A percentile compares a stretch with the other conserved stretches of the same genome.
Evolutionary conservation across 2,888 invertebrate genomes (phyloP).

Genomic region (Cephus spinipes): DNA sequence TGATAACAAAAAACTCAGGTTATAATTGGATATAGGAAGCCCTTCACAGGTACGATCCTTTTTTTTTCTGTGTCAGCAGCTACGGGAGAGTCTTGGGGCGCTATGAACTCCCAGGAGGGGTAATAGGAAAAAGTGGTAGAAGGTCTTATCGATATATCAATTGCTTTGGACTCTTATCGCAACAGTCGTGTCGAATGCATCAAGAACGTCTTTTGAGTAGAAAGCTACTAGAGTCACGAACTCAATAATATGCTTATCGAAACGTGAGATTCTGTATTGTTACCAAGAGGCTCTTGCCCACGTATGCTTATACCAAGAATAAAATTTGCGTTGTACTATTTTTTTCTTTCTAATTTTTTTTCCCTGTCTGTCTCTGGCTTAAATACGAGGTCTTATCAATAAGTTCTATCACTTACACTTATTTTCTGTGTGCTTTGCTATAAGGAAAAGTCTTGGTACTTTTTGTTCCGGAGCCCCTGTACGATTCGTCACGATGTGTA

Average conservation of each 20-base stretch:
- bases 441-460: background rate
- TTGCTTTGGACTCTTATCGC: background rate
- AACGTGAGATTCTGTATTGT: background rate
- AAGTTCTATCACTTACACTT: background rate
- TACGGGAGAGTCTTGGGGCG: conserved; percentile 9
- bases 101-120: background rate
- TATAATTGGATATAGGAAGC: conserved; percentile 63
- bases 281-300: background rate
- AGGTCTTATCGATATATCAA: background rate
- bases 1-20: conserved; percentile 48
- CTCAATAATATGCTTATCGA: background rate
- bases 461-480: background rate
- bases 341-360: background rate
- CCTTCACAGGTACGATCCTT: conserved; percentile 40
- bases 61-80: conserved; percentile 56
- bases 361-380: background rate
- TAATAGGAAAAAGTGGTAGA: background rate
- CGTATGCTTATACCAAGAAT: background rate
- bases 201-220: background rate
- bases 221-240: background rate
- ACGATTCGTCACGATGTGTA: background rate
- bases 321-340: background rate
- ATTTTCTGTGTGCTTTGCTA: background rate
- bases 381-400: background rate
- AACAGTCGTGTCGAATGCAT: background rate